phyloP scores from a whole-genome alignment of 2,113 vertebrate species.

The zebrafish (Danio rerio) region DNA sequence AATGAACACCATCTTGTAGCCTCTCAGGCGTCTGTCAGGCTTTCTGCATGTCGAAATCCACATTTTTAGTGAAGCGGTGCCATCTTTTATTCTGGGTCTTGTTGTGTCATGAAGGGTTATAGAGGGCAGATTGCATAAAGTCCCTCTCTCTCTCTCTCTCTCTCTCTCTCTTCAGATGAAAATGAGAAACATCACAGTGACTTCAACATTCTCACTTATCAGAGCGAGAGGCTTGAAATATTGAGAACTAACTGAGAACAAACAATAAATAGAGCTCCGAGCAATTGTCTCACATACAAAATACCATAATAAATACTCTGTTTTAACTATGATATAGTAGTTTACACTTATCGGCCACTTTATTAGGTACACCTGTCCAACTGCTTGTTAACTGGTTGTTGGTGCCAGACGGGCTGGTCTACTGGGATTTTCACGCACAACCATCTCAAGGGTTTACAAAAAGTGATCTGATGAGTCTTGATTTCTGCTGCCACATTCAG shows the following conservation, averaged over 20 bases:
- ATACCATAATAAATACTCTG: no score
- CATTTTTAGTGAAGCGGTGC: neutral
- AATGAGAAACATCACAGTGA: neutral
- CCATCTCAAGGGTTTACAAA: no score
- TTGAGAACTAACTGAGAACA: neutral
- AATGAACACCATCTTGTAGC: constrained; percentile 16
- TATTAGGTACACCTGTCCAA: no score
- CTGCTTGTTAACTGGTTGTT: no score
- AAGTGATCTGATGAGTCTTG: no score
- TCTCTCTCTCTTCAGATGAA: neutral
- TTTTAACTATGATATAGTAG: no score
- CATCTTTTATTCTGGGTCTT: neutral
- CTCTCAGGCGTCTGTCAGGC: constrained; percentile 15
- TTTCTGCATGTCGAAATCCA: constrained; percentile 10
- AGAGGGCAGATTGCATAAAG: neutral
- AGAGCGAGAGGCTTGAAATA: neutral
- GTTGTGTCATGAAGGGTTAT: neutral
- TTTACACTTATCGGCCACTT: no score
- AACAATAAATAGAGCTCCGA: neutral
- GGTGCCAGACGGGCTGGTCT: no score
- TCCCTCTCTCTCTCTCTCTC: neutral
- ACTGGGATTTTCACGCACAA: no score
- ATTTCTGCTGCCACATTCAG: no score
- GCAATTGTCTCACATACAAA: neutral
- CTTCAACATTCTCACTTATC: neutral